Evolutionary conservation across 2,113 vertebrate genomes (phyloP).

Genomic region (Smithornis capensis): DNA sequence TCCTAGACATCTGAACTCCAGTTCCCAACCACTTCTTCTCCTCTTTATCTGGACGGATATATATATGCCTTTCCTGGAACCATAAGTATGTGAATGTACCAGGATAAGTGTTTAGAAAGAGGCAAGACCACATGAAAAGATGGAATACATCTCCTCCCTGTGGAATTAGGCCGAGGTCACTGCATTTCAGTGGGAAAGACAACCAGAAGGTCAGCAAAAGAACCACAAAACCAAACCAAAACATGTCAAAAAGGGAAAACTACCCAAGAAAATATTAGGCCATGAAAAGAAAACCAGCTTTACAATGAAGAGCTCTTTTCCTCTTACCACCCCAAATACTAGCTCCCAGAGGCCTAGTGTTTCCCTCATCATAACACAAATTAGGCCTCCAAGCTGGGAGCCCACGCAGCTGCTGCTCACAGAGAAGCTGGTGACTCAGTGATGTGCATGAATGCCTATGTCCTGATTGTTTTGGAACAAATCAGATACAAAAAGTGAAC

Average conservation of each 20-base stretch:
- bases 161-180: not conserved
- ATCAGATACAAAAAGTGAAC: not conserved
- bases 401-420: not conserved
- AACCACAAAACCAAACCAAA: slow-evolving; percentile 52
- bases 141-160: not conserved
- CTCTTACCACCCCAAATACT: not conserved
- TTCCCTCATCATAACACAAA: slow-evolving; percentile 17
- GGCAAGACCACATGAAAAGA: slow-evolving; percentile 45
- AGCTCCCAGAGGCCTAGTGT: not conserved
- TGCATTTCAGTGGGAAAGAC: slow-evolving; percentile 53
- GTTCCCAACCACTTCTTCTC: not conserved
- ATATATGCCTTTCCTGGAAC: not conserved
- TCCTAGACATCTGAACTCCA: not conserved
- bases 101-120: not conserved
- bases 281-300: slow-evolving; percentile 12
- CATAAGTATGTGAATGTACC: not conserved
- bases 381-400: not conserved
- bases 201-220: slow-evolving; percentile 47
- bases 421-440: slow-evolving; percentile 40
- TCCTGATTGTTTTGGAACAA: slow-evolving; percentile 32
- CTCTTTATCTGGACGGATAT: not conserved
- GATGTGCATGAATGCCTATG: not conserved
- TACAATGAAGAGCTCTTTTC: not conserved
- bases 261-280: slow-evolving; percentile 17
- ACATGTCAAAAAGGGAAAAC: slow-evolving; percentile 54